phyloP scores from a whole-genome alignment of 1,140 invertebrate genomes.

The Acromyrmex echinatior region DNA sequence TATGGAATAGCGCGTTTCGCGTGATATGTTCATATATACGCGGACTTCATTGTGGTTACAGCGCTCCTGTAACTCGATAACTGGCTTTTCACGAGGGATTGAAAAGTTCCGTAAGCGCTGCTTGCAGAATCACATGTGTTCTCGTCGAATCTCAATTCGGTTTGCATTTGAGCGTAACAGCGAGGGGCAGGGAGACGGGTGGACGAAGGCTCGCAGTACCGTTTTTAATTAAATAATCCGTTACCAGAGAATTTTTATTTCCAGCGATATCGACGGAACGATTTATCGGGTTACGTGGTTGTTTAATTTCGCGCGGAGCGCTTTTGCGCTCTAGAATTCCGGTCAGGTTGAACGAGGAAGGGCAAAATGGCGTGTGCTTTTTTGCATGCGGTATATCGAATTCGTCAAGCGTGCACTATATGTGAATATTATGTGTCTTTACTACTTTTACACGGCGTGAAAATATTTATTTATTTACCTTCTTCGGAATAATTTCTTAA shows the following conservation, averaged over 20 bases:
- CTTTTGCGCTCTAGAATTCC: constrained; percentile 55
- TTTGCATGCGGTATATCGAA: constrained; percentile 40
- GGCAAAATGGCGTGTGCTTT: constrained; percentile 37
- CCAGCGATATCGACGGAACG: constrained; percentile 68
- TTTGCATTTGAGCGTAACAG: constrained; percentile 63
- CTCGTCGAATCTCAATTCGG: constrained; percentile 66
- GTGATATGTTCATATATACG: constrained; percentile 55
- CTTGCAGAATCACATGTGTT: constrained; percentile 66
- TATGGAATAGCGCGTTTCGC: constrained; percentile 24
- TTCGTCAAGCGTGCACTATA: constrained; percentile 16
- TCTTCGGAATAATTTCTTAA: neutral
- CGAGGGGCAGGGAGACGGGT: neutral
- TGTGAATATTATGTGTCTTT: constrained; percentile 39
- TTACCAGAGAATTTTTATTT: constrained; percentile 74
- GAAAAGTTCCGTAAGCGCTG: constrained; percentile 66
- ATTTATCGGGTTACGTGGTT: constrained; percentile 76
- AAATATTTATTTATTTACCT: constrained; percentile 1
- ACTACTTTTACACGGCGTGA: constrained; percentile 20
- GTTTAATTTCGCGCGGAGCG: constrained; percentile 73
- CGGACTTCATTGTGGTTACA: constrained; percentile 59
- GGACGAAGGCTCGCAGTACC: constrained; percentile 31
- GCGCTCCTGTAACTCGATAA: constrained; percentile 66
- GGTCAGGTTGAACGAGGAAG: constrained; percentile 15
- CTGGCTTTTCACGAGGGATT: constrained; percentile 66
- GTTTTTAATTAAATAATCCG: constrained; percentile 78